These are phyloP conservation scores for Acomys russatus DNA, from an alignment of 2,797 vertebrate species.

Conservation along the genomic window DNA sequence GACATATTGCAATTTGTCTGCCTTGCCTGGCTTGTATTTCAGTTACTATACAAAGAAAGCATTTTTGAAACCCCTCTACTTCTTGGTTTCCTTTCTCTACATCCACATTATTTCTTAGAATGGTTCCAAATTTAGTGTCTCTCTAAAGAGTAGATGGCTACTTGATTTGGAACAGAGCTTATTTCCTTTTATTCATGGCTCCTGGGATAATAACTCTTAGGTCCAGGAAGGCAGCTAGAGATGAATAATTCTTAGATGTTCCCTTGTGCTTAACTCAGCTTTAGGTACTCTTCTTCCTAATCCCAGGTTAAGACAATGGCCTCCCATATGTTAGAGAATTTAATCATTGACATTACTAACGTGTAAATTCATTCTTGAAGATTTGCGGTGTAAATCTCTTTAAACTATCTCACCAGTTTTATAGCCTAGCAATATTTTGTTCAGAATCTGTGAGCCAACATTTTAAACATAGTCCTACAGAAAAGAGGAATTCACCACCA, in stretches of 20 bases:
- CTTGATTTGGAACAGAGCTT: background rate
- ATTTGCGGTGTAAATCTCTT: background rate
- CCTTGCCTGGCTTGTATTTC: background rate
- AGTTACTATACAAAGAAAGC: conserved; percentile 34
- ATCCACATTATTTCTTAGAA: background rate
- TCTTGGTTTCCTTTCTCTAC: background rate
- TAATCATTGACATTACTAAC: background rate
- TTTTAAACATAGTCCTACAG: background rate
- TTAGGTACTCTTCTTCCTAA: background rate
- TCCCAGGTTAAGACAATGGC: background rate
- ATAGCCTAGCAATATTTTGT: background rate
- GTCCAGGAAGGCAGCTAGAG: background rate
- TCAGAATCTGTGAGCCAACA: background rate
- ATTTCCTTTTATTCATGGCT: background rate
- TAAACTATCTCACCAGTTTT: conserved; percentile 30
- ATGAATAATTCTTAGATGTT: background rate
- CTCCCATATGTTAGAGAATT: background rate
- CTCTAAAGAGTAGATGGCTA: background rate
- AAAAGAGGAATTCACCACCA: background rate
- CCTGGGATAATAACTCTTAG: background rate
- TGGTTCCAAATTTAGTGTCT: background rate
- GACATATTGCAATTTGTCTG: background rate
- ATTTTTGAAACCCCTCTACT: background rate
- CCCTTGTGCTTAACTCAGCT: background rate
- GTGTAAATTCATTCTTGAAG: background rate